Evolutionary conservation across 2,797 vertebrate genomes (phyloP).

Genomic region (Pitangus sulphuratus): DNA sequence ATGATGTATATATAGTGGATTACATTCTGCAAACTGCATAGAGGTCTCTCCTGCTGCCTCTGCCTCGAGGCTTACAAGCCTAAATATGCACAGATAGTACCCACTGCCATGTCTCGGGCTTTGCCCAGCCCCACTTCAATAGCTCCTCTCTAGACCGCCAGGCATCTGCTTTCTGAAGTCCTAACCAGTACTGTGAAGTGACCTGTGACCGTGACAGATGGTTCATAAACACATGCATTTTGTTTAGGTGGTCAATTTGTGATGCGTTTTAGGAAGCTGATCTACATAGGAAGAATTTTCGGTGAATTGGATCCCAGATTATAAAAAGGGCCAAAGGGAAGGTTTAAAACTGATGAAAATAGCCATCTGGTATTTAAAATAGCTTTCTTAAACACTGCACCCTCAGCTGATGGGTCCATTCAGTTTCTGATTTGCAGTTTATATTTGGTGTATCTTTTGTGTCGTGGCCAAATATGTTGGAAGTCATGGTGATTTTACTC

Average conservation of each 20-base stretch:
- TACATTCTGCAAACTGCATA: not conserved
- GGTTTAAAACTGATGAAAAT: not conserved
- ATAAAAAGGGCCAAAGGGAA: not conserved
- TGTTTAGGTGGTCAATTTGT: not conserved
- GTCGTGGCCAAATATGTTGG: not conserved
- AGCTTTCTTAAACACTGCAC: not conserved
- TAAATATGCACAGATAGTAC: accelerated
- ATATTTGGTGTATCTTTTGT: not conserved
- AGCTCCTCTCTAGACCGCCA: not conserved
- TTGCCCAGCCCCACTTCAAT: not conserved
- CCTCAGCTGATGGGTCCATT: not conserved
- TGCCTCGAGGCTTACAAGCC: accelerated
- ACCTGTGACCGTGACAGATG: not conserved
- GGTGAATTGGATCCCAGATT: not conserved
- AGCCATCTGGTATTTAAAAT: not conserved
- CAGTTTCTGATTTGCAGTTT: not conserved
- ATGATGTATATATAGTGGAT: not conserved
- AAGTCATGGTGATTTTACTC: not conserved
- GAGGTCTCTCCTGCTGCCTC: not conserved
- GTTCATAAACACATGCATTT: not conserved
- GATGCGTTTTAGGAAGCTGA: not conserved
- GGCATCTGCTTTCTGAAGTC: not conserved
- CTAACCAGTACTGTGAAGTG: not conserved
- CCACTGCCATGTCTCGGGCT: not conserved
- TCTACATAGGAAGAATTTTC: not conserved